These are phyloP conservation scores for Leptinotarsa texana DNA, from an alignment of 1,140 invertebrate species.

Conservation along the genomic window DNA sequence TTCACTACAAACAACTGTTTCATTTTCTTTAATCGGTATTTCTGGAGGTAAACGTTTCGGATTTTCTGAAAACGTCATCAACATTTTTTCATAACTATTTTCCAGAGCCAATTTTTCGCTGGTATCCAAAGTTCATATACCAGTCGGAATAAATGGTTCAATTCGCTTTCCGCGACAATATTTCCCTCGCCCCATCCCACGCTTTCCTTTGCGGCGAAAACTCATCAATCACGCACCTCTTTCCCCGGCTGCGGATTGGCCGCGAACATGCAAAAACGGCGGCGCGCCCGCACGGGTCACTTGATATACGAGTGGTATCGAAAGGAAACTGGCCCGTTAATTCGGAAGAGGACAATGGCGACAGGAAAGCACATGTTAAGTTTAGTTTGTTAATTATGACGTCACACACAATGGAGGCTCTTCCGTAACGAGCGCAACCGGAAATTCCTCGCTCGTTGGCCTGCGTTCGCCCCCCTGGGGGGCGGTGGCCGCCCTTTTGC, in stretches of 20 bases:
- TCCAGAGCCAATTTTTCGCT: no score
- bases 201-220: background rate
- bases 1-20: no score
- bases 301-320: conserved; percentile 54
- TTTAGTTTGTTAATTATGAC: conserved; percentile 58
- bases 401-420: conserved; percentile 54
- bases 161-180: background rate
- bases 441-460: conserved; percentile 51
- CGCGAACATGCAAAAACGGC: conserved; percentile 35
- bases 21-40: no score
- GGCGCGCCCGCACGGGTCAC: conserved; percentile 47
- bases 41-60: no score
- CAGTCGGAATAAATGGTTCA: no score
- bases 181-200: background rate
- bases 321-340: conserved; percentile 56
- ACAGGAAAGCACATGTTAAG: conserved; percentile 58
- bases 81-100: no score
- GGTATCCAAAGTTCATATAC: no score
- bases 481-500: background rate
- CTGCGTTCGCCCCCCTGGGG: background rate
- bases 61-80: no score
- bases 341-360: conserved; percentile 55
- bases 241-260: background rate
- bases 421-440: conserved; percentile 50
- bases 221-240: background rate